Conservation (phyloP, 1,140 invertebrate genomes). For the Cryptotermes secundus region DNA sequence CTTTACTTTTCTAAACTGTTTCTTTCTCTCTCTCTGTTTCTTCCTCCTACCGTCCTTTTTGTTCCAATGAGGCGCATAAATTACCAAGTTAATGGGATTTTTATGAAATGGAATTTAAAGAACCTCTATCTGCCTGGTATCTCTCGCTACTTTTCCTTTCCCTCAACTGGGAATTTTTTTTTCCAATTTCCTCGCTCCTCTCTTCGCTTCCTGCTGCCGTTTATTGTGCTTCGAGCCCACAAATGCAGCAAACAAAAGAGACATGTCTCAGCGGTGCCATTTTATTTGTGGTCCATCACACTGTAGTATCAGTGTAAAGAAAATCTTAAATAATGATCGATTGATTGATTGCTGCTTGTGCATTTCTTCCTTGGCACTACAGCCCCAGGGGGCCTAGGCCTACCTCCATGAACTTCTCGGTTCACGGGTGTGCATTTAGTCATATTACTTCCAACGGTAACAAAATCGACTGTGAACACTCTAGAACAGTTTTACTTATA, state of each 20-base stretch:
- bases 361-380: too few species aligned
- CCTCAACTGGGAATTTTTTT: neutral
- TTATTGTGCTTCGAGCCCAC: neutral
- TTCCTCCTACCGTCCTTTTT: slow-evolving; percentile 27
- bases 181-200: neutral
- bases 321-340: too few species aligned
- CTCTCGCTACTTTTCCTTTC: neutral
- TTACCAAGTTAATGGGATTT: slow-evolving; percentile 38
- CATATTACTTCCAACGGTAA: too few species aligned
- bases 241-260: neutral
- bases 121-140: slow-evolving; percentile 23
- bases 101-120: slow-evolving; percentile 35
- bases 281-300: neutral
- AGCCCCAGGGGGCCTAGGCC: too few species aligned
- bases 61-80: slow-evolving; percentile 37
- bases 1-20: slow-evolving; percentile 24
- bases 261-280: too few species aligned
- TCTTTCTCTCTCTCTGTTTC: slow-evolving; percentile 22
- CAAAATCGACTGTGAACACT: too few species aligned
- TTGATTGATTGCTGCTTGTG: too few species aligned
- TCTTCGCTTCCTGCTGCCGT: neutral
- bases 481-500: too few species aligned
- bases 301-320: too few species aligned
- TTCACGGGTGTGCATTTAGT: too few species aligned
- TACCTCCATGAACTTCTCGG: too few species aligned